These are phyloP conservation scores for Laspeyria flexula DNA, from an alignment of 2,888 invertebrate genomes.

Conservation along the genomic window DNA sequence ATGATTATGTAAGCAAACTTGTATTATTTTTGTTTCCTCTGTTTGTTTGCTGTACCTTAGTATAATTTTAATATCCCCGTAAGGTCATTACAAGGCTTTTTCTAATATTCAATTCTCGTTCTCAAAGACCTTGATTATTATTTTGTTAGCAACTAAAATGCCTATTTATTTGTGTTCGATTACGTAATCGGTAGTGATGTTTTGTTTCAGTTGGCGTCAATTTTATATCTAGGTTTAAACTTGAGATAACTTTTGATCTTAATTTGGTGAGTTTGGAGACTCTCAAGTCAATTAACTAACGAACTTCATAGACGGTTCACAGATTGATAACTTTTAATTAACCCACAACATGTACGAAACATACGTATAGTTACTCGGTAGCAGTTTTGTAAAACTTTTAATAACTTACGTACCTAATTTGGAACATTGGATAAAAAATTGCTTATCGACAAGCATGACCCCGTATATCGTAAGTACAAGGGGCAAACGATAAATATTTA, in stretches of 20 bases:
- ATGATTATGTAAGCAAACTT: no score
- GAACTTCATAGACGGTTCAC: neutral
- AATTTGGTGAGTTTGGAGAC: neutral
- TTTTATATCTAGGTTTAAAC: neutral
- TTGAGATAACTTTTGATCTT: neutral
- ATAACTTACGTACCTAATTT: constrained; percentile 2
- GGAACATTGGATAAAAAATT: constrained; percentile 22
- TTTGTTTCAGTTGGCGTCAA: neutral
- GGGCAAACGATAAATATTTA: constrained; percentile 44
- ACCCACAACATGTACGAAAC: neutral
- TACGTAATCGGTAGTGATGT: neutral
- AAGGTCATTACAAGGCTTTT: constrained; percentile 17
- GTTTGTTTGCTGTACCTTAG: neutral
- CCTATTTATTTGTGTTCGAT: constrained; percentile 6
- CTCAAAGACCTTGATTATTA: constrained; percentile 20
- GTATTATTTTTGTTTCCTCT: neutral
- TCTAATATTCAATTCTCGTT: constrained; percentile 5
- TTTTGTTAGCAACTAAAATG: constrained; percentile 7
- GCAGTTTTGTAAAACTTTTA: neutral
- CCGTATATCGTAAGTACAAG: constrained; percentile 33
- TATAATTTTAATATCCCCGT: neutral
- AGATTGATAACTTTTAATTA: neutral
- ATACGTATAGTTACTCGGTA: neutral
- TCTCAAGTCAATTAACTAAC: neutral
- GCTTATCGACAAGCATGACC: constrained; percentile 30